Base-by-base conservation (phyloP, 2,113 vertebrate genomes). In the Etia nguti region DNA sequence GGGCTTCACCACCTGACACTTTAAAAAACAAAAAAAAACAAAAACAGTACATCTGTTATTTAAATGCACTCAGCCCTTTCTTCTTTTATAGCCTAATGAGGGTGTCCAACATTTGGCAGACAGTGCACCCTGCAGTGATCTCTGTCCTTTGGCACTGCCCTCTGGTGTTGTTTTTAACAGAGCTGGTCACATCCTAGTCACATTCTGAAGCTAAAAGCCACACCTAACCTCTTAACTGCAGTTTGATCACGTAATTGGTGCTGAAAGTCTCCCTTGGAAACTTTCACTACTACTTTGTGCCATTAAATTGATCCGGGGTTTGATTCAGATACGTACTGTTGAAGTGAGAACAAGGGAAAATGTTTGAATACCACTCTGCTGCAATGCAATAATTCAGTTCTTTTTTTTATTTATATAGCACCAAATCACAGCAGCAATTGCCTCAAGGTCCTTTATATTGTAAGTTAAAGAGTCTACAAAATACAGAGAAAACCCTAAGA, bases 61-160 rank as follows among this genome's bases (percentile, higher is more conserved):
- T 54, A 83, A 73, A 85, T 68, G 26, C 16, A 12, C 46, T 52
- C 6, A 4, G 4, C 15, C 57, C 38, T 83, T 88, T 89, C 81
- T 88, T 90, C 68, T 89, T 86, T 88, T 81, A 38, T 50, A 7
- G 68, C 82, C 62, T 81, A 7, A 62, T 81, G 82, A 79, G 56
- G 55, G 7, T 31, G 55, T 13, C 56, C 12, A 50, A 15, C 82
- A 80, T 92, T 86, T 88, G 60, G 59, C 79, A 70, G 50, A n/a
- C 46, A n/a, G 20, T 24, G 24, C n/a, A 9, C 56, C 73, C 88
- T 92, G 65, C 46, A n/a, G 73, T 91, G 87, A 90, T 93, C 85
- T 86, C 80, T 29, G 62, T 73, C 54, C 81, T 62, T 13, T 77
- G 70, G 24, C 43, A 50, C 22, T 50, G 16, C 70, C 10, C 70